phyloP scores from a whole-genome alignment of 2,113 vertebrate species.

The Otolemur garnettii region DNA sequence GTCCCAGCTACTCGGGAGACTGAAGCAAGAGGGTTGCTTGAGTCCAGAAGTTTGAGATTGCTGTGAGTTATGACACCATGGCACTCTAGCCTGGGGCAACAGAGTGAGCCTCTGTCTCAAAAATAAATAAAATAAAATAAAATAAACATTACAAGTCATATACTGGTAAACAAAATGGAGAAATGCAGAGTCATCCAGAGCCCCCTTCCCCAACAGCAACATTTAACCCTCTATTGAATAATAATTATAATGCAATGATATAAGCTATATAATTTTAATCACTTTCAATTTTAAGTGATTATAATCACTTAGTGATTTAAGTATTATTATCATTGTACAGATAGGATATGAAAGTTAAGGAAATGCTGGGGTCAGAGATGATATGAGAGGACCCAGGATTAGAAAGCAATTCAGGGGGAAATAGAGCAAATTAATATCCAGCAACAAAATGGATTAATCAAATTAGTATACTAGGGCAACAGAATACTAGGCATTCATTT shows the following conservation, averaged over 20 bases:
- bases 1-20: too few species aligned
- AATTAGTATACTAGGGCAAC: neutral
- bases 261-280: too few species aligned
- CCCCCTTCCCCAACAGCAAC: neutral
- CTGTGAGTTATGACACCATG: too few species aligned
- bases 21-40: too few species aligned
- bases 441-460: neutral
- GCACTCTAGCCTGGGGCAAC: too few species aligned
- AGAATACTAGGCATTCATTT: neutral
- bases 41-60: too few species aligned
- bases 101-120: too few species aligned
- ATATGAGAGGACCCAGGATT: neutral
- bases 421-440: conserved; percentile 9
- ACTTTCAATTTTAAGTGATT: too few species aligned
- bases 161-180: conserved; percentile 14
- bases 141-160: conserved; percentile 13
- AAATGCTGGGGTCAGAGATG: neutral
- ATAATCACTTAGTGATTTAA: neutral
- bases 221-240: neutral
- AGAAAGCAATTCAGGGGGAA: neutral
- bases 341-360: neutral
- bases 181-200: neutral
- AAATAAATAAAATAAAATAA: too few species aligned
- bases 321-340: neutral
- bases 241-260: neutral